Base-by-base conservation (phyloP, 2,888 invertebrate species). In the Polylopha cassiicola region DNA sequence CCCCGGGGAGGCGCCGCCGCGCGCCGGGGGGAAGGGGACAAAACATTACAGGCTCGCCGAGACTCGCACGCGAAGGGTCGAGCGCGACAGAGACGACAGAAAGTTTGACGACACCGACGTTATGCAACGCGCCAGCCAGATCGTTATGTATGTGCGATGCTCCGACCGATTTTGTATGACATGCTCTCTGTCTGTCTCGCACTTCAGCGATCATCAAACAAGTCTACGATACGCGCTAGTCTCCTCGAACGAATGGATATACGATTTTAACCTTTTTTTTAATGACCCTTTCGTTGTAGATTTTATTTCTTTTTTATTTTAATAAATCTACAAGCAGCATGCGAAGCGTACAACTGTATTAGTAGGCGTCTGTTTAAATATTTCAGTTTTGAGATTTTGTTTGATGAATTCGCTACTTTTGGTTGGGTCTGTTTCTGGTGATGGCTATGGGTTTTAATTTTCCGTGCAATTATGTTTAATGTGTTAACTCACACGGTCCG, bases 111-210 rank as follows among this genome's bases (percentile, higher is more conserved):
- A 92, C 80, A 90, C 91, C 60, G 91, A 91, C 75, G 93, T 92
- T 63, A 91, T 93, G 89, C 92, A 93, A 85, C 90, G 92, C 76
- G 93, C 93, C 76, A 92, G 92, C 88, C 93, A 93, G 82, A 94
- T 94, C 78, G 93, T 94, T 78, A 92, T 93, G 94, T 94, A 93
- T 88, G 93, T 77, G 63, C 59, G 53, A 51, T 51, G 52, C 52
- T 48, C 38, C 37, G 44, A 43, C 36, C 39, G 37, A 37, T 22
- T 36, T 23, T 18, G 36, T 41, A 37, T 47, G 45, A 48, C 57
- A 46, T 49, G 51, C 58, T 57, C 60, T 60, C 43, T 61, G 54
- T 67, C 65, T 65, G 48, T 62, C 61, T 58, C 58, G 61, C 67
- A 61, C 66, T 54, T 37, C 48, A 50, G 43, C 51, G 42, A 60